A percentile compares a stretch with the other conserved stretches of the same genome.
Conservation (phyloP, 2,113 vertebrate genomes). For the Nematolebias whitei region DNA sequence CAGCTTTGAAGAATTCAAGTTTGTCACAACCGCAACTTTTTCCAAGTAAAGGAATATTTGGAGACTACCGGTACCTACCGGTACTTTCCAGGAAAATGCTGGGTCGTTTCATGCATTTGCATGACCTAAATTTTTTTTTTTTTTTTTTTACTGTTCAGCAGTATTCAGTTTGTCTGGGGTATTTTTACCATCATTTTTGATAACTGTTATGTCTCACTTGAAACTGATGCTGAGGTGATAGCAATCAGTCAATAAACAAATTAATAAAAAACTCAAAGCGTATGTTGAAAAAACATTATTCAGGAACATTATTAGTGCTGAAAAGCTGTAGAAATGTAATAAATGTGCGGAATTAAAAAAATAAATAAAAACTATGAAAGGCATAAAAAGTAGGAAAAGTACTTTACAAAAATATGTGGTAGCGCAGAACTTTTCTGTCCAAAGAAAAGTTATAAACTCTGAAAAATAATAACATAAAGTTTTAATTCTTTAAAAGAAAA, state of each 20-base stretch:
- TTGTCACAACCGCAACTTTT: not conserved
- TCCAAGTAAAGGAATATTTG: not conserved
- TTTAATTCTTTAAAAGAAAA: constrained; percentile 46
- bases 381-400: not conserved
- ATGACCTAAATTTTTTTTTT: not conserved
- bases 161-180: not conserved
- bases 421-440: not conserved
- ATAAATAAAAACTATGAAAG: not conserved
- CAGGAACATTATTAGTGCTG: not conserved
- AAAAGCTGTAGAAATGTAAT: constrained; percentile 1
- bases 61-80: too few relatives aligned
- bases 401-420: constrained; percentile 16
- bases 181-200: too few relatives aligned
- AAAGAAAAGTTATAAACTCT: constrained; percentile 36
- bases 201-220: not conserved
- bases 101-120: not conserved
- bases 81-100: not conserved
- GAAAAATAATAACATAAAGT: constrained; percentile 34
- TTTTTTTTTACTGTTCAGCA: not conserved
- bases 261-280: not conserved
- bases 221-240: not conserved
- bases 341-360: not conserved
- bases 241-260: not conserved
- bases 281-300: not conserved
- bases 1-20: not conserved